Percentiles rank a stretch among this genome's conserved stretches.
Conservation (phyloP, 2,888 invertebrate species). For the Orthosia gracilis region DNA sequence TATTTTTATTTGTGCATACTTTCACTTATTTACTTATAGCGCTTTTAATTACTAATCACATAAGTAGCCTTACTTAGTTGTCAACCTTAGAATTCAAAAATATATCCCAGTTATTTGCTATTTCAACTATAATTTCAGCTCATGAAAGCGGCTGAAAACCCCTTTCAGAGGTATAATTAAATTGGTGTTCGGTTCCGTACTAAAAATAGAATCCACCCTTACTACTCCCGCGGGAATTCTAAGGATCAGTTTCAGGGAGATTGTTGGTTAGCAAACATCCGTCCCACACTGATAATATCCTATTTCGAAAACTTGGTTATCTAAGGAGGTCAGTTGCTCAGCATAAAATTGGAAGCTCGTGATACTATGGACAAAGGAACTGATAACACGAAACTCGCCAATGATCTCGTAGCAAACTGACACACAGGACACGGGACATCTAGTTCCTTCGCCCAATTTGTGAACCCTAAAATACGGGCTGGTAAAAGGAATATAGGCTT, state of each 20-base stretch:
- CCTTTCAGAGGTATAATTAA: constrained; percentile 32
- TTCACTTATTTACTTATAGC: not conserved
- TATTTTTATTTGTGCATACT: not conserved
- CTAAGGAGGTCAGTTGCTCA: constrained; percentile 29
- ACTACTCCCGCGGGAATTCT: constrained; percentile 30
- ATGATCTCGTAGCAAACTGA: not conserved
- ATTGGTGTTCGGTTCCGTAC: constrained; percentile 36
- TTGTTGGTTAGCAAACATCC: constrained; percentile 51
- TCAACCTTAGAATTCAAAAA: not conserved
- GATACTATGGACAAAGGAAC: constrained; percentile 7
- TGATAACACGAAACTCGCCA: constrained; percentile 7
- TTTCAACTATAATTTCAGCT: constrained; percentile 2
- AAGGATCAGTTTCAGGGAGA: constrained; percentile 51
- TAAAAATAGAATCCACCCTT: constrained; percentile 45
- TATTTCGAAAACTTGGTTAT: constrained; percentile 51
- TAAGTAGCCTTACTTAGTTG: not conserved
- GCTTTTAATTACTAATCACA: not conserved
- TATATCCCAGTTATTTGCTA: not conserved
- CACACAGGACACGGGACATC: accelerated
- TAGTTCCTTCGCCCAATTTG: not conserved
- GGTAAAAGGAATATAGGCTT: constrained; percentile 4
- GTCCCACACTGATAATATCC: constrained; percentile 51
- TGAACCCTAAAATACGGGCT: not conserved
- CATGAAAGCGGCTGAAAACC: constrained; percentile 29
- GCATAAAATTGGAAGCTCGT: constrained; percentile 17